Evolutionary conservation across 2,113 vertebrate genomes (phyloP).

Genomic region (Leptobrachium ailaonicum): DNA sequence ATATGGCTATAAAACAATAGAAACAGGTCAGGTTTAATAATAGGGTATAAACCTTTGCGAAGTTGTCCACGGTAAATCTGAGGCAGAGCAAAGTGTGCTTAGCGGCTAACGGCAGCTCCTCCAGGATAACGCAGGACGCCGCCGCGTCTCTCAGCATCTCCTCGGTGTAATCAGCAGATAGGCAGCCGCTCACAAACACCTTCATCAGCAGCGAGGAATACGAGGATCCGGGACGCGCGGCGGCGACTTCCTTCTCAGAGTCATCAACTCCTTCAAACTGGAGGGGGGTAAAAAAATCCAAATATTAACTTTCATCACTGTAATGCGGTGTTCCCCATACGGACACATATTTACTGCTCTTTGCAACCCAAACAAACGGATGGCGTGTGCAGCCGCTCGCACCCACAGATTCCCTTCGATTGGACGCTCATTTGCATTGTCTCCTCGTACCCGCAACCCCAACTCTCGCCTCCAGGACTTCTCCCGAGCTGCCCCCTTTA

Average conservation of each 20-base stretch:
- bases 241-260: background rate
- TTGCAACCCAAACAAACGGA: too few relatives aligned
- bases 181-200: constrained; percentile 15
- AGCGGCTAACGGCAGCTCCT: constrained; percentile 64
- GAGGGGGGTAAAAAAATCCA: background rate
- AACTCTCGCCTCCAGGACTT: too few relatives aligned
- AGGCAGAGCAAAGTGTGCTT: constrained; percentile 85
- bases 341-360: too few relatives aligned
- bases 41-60: constrained; percentile 66
- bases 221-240: constrained; percentile 6
- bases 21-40: too few relatives aligned
- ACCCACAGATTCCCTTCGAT: too few relatives aligned
- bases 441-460: too few relatives aligned
- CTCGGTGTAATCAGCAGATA: constrained; percentile 56
- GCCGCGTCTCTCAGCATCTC: constrained; percentile 61
- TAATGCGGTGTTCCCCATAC: too few relatives aligned
- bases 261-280: constrained; percentile 58
- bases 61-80: constrained; percentile 76
- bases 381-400: too few relatives aligned
- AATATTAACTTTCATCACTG: too few relatives aligned
- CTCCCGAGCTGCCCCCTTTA: too few relatives aligned
- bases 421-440: too few relatives aligned
- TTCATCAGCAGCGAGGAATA: constrained; percentile 62
- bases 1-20: too few relatives aligned
- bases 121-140: constrained; percentile 51